A percentile compares a stretch with the other conserved stretches of the same genome.
phyloP scores from a whole-genome alignment of 2,113 vertebrate genomes.

The Rhodinocichla rosea region DNA sequence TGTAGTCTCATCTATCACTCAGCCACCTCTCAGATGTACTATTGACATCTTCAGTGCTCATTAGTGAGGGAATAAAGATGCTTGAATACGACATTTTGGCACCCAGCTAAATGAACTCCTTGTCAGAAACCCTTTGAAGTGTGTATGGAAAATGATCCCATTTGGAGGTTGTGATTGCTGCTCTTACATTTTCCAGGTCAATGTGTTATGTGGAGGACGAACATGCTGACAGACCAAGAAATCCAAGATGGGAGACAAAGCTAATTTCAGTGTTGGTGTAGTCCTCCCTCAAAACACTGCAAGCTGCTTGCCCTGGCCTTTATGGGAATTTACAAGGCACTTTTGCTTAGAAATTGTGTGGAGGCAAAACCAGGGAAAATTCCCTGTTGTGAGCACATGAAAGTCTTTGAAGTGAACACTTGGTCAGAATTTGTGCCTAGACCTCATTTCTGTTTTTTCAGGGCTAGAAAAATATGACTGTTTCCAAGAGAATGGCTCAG shows the following conservation, averaged over 20 bases:
- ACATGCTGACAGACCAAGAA: background rate
- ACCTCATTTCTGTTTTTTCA: background rate
- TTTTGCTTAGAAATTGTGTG: background rate
- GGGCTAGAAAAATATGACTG: background rate
- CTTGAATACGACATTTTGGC: background rate
- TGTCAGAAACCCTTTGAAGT: background rate
- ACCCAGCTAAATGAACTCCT: background rate
- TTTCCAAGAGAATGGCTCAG: background rate
- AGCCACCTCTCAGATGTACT: background rate
- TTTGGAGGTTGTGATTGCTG: background rate
- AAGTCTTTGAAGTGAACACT: background rate
- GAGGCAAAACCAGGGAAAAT: background rate
- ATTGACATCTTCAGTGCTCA: background rate
- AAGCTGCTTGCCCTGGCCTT: background rate
- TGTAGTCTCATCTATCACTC: background rate
- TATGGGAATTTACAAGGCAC: background rate
- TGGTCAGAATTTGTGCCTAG: background rate
- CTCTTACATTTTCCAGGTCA: background rate
- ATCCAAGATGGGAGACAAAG: background rate
- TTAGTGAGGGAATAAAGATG: background rate
- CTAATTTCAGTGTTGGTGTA: background rate
- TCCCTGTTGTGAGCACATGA: background rate
- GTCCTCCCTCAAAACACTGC: background rate
- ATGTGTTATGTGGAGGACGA: background rate
- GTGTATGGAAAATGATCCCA: background rate